phyloP scores from a whole-genome alignment of 2,797 vertebrate species.

The Lophotriccus pileatus region DNA sequence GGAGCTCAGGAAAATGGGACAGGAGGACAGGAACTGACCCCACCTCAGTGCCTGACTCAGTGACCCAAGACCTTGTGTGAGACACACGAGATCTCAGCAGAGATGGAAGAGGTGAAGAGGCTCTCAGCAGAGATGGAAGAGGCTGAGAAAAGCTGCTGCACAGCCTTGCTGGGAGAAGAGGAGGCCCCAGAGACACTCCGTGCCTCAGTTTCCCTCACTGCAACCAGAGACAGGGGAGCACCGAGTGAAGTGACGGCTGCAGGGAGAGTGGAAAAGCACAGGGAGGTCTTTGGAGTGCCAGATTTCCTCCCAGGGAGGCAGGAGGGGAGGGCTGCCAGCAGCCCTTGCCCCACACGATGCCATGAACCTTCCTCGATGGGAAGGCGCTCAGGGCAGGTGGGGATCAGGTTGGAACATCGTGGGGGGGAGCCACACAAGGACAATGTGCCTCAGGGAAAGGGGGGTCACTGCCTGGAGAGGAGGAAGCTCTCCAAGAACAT shows the following conservation, averaged over 20 bases:
- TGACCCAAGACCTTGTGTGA: background rate
- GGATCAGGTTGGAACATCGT: background rate
- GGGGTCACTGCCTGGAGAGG: background rate
- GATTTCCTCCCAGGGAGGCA: background rate
- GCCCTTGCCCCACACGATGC: background rate
- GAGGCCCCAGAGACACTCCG: accelerated
- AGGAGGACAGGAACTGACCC: background rate
- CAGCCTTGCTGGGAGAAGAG: accelerated
- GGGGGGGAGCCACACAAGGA: background rate
- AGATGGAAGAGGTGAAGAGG: accelerated
- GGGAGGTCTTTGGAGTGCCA: background rate
- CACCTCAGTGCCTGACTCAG: background rate
- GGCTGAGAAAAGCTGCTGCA: background rate
- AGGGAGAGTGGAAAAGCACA: background rate
- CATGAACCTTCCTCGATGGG: background rate
- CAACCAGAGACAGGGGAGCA: background rate
- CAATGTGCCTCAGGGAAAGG: background rate
- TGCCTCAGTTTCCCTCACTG: constrained; percentile 7
- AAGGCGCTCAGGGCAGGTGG: background rate
- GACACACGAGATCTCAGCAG: background rate
- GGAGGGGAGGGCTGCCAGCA: background rate
- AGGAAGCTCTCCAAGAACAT: background rate
- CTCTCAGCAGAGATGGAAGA: background rate
- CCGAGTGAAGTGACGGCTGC: accelerated
- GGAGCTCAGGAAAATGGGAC: background rate